phyloP scores from a whole-genome alignment of 2,888 invertebrate species.

The Ormyrus rosae region DNA sequence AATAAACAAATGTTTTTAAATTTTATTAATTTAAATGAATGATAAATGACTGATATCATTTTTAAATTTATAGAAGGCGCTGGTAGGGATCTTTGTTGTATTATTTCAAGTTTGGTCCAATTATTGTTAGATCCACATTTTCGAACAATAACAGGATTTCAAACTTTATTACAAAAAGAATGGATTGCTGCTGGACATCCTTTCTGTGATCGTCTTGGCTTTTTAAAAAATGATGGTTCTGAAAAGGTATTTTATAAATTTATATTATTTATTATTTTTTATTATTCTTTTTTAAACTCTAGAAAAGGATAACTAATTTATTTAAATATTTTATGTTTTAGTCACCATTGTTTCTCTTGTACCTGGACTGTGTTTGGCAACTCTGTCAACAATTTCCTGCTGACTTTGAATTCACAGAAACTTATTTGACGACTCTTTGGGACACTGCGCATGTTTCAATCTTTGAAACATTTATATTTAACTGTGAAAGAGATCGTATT shows the following conservation, averaged over 20 bases:
- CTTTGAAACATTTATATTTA: constrained; percentile 95
- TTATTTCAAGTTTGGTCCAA: constrained; percentile 92
- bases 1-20: not conserved
- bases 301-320: not conserved
- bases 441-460: constrained; percentile 91
- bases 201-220: constrained; percentile 86
- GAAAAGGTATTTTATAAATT: constrained; percentile 75
- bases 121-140: constrained; percentile 89
- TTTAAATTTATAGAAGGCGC: constrained; percentile 79
- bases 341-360: constrained; percentile 92
- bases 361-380: constrained; percentile 96
- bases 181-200: constrained; percentile 96
- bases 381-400: constrained; percentile 90
- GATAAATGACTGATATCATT: not conserved
- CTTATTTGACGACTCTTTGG: constrained; percentile 94
- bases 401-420: constrained; percentile 94
- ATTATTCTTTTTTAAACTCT: not conserved
- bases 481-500: constrained; percentile 86
- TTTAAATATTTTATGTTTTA: constrained; percentile 73
- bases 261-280: not conserved
- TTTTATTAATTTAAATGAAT: constrained; percentile 11
- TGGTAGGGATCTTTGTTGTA: constrained; percentile 91
- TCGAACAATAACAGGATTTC: constrained; percentile 91
- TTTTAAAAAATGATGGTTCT: constrained; percentile 80
- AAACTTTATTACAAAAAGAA: constrained; percentile 94